These are phyloP conservation scores for Chymomyza costata DNA, from an alignment of 1,140 invertebrate genomes.

Conservation along the genomic window DNA sequence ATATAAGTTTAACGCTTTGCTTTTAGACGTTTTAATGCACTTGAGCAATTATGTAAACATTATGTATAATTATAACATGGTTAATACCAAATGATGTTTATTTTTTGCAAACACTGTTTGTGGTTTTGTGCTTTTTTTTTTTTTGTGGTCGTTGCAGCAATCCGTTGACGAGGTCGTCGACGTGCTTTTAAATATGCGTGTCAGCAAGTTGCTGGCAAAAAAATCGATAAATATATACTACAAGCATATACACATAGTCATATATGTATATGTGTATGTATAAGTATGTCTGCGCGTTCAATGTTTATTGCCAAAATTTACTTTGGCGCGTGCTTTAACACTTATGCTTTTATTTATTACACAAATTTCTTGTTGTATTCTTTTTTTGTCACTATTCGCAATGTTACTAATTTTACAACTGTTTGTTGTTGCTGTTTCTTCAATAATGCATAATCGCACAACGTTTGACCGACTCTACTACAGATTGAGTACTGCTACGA, in stretches of 20 bases:
- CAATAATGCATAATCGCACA: too few species aligned
- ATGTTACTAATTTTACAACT: too few species aligned
- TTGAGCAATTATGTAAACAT: slow-evolving; percentile 61
- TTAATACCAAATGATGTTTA: background rate
- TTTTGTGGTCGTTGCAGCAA: slow-evolving; percentile 14
- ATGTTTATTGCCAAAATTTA: too few species aligned
- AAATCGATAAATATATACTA: slow-evolving; percentile 48
- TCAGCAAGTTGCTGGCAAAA: slow-evolving; percentile 18
- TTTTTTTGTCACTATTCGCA: background rate
- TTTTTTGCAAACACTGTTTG: background rate
- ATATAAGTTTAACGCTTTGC: slow-evolving; percentile 20
- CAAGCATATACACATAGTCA: background rate
- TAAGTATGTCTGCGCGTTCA: background rate
- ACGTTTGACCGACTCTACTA: slow-evolving; percentile 35
- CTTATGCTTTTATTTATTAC: slow-evolving; percentile 7
- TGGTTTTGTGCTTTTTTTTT: slow-evolving; percentile 17
- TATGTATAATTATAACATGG: too few species aligned
- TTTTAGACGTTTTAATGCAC: slow-evolving; percentile 36
- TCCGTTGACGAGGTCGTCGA: slow-evolving; percentile 63
- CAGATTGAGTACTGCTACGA: slow-evolving; percentile 27
- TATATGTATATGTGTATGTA: background rate
- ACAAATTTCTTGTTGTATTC: slow-evolving; percentile 16
- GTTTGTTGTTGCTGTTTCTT: slow-evolving; percentile 8
- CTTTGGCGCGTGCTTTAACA: slow-evolving; percentile 6
- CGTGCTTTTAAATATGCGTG: slow-evolving; percentile 8